Evolutionary conservation across 37 sponge, comb jelly and placozoan species (phyloP).

Genomic region (Cliona cf. orientalis): DNA sequence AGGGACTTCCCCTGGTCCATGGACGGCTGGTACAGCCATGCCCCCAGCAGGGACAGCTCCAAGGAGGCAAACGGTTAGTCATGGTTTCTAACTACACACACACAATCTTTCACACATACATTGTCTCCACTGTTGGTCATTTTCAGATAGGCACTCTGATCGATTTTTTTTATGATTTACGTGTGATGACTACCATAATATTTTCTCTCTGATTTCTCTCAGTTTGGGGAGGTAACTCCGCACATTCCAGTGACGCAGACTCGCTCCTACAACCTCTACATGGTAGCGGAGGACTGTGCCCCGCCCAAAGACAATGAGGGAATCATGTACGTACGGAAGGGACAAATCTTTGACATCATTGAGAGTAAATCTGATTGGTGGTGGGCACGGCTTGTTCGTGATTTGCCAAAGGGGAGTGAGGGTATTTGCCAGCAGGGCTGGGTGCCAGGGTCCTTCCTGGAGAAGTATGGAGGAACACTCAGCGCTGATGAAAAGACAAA

Average conservation of each 20-base stretch:
- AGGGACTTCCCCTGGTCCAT: background rate
- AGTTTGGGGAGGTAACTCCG: background rate
- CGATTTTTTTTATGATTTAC: no score
- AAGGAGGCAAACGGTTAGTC: no score
- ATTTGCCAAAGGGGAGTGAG: background rate
- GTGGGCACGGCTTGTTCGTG: conserved; percentile 59
- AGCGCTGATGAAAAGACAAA: conserved; percentile 17
- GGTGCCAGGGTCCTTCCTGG: conserved; percentile 65
- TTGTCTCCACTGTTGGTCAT: no score
- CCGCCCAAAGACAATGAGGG: conserved; percentile 57
- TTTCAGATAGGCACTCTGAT: no score
- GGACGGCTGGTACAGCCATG: no score
- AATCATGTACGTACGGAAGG: conserved; percentile 51
- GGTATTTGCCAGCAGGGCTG: conserved; percentile 49
- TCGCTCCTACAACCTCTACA: conserved; percentile 35
- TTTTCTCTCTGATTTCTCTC: background rate
- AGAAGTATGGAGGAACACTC: conserved; percentile 28
- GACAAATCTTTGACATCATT: conserved; percentile 65
- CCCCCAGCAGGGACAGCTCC: background rate
- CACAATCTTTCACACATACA: background rate
- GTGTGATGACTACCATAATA: no score
- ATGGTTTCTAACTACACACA: no score
- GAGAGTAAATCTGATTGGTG: conserved; percentile 65
- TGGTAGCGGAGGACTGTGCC: conserved; percentile 69
- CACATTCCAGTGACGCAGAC: background rate